Percentiles rank a stretch among this genome's conserved stretches.
Evolutionary conservation across 1,140 invertebrate species (phyloP).

Genomic region (Temnothorax longispinosus): DNA sequence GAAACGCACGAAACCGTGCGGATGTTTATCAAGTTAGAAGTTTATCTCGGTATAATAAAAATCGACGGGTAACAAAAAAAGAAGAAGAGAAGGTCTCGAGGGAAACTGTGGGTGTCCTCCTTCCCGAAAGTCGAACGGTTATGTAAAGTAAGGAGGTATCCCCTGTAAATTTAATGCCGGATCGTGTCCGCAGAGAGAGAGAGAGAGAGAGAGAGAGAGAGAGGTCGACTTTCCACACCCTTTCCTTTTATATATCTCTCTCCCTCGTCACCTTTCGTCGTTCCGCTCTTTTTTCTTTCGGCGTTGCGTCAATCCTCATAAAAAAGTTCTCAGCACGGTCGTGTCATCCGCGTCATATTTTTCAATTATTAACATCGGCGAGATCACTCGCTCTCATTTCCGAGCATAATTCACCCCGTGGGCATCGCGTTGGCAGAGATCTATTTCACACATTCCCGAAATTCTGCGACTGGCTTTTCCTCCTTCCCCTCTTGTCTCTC

Average conservation of each 20-base stretch:
- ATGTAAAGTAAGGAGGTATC: slow-evolving; percentile 15
- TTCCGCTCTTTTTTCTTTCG: neutral
- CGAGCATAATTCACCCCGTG: neutral
- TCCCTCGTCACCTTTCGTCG: neutral
- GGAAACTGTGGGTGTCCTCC: slow-evolving; percentile 13
- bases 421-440: slow-evolving; percentile 17
- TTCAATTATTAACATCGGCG: slow-evolving; percentile 21
- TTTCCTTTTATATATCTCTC: neutral
- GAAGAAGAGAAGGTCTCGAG: slow-evolving; percentile 2
- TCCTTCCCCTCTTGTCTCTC: neutral
- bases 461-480: slow-evolving; percentile 2
- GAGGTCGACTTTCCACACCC: slow-evolving; percentile 1
- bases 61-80: neutral
- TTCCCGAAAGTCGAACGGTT: slow-evolving; percentile 12
- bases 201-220: too few species aligned
- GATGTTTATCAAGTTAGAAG: slow-evolving; percentile 41
- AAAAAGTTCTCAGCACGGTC: slow-evolving; percentile 4
- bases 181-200: neutral
- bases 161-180: slow-evolving; percentile 33
- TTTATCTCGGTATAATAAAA: slow-evolving; percentile 17
- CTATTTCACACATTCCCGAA: slow-evolving; percentile 42
- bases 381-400: neutral
- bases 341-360: neutral
- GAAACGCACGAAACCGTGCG: neutral
- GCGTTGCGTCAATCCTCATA: neutral